Evolutionary conservation across 2,888 invertebrate species (phyloP).

Genomic region (Catocala sponsa): DNA sequence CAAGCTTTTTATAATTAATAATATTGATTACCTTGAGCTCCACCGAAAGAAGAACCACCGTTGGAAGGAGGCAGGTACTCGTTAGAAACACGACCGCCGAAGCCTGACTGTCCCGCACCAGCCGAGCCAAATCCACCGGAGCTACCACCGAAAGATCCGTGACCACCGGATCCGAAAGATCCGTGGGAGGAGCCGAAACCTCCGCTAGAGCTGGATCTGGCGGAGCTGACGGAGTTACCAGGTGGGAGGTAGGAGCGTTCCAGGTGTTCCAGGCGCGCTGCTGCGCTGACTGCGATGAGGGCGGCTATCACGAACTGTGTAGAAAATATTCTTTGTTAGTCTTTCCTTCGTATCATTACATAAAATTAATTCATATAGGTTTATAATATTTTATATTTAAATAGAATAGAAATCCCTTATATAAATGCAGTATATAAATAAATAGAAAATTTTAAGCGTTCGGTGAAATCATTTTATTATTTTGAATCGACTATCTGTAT

Average conservation of each 20-base stretch:
- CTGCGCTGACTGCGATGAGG: conserved; percentile 71
- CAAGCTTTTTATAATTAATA: too few relatives aligned
- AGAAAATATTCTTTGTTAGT: neutral
- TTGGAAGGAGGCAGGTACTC: conserved; percentile 76
- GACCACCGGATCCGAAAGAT: conserved; percentile 30
- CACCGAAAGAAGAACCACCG: neutral
- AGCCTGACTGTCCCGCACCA: conserved; percentile 21
- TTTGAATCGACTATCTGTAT: too few relatives aligned
- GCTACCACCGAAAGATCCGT: conserved; percentile 8
- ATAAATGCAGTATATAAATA: too few relatives aligned
- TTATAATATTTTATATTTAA: too few relatives aligned
- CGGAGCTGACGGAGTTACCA: conserved; percentile 30
- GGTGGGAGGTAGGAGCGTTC: conserved; percentile 81
- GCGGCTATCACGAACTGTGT: conserved; percentile 74
- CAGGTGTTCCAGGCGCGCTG: conserved; percentile 77
- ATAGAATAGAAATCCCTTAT: too few relatives aligned
- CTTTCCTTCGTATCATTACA: too few relatives aligned
- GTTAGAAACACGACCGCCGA: conserved; percentile 65
- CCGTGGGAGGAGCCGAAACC: conserved; percentile 18
- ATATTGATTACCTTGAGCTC: neutral
- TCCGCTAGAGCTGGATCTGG: conserved; percentile 27
- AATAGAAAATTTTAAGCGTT: too few relatives aligned
- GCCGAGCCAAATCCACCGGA: conserved; percentile 35
- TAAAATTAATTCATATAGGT: too few relatives aligned
- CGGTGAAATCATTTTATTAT: too few relatives aligned